Conservation (phyloP, 2,888 invertebrate species). For the Ophion slaviceki region DNA sequence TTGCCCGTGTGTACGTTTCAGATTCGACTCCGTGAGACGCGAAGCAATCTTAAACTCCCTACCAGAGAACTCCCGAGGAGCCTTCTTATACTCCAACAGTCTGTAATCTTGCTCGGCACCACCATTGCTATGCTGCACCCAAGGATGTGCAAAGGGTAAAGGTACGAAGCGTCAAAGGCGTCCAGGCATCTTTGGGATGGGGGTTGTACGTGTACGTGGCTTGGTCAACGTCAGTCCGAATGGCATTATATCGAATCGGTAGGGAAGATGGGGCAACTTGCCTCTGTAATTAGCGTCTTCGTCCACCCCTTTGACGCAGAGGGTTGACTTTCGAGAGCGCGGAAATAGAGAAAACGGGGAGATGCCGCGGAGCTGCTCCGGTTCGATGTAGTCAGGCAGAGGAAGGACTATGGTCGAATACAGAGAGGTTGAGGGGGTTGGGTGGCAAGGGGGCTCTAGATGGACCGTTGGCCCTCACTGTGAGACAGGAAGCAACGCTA, state of each 20-base stretch:
- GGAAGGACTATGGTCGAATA: conserved; percentile 11
- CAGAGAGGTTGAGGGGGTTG: conserved; percentile 4
- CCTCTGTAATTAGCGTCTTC: conserved; percentile 79
- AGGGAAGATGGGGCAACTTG: conserved; percentile 70
- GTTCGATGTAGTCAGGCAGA: conserved; percentile 25
- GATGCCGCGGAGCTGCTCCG: not conserved
- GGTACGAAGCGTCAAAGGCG: conserved; percentile 19
- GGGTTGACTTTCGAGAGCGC: conserved; percentile 44
- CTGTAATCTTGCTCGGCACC: not conserved
- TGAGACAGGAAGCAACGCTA: conserved; percentile 44
- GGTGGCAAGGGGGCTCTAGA: not conserved
- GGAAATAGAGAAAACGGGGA: not conserved
- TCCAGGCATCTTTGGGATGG: conserved; percentile 24
- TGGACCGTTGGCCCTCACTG: conserved; percentile 7
- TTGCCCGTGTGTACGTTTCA: conserved; percentile 59
- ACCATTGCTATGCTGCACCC: not conserved
- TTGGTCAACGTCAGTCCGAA: not conserved
- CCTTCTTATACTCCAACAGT: conserved; percentile 2
- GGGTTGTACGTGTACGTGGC: not conserved
- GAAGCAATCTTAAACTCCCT: conserved; percentile 49
- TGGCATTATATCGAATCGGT: conserved; percentile 52
- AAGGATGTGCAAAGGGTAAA: conserved; percentile 30
- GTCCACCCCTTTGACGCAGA: conserved; percentile 75
- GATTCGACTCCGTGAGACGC: conserved; percentile 48
- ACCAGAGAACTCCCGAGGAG: not conserved